phyloP scores from a whole-genome alignment of 2,797 vertebrate species.

The Petrocephalus schoutedeni region DNA sequence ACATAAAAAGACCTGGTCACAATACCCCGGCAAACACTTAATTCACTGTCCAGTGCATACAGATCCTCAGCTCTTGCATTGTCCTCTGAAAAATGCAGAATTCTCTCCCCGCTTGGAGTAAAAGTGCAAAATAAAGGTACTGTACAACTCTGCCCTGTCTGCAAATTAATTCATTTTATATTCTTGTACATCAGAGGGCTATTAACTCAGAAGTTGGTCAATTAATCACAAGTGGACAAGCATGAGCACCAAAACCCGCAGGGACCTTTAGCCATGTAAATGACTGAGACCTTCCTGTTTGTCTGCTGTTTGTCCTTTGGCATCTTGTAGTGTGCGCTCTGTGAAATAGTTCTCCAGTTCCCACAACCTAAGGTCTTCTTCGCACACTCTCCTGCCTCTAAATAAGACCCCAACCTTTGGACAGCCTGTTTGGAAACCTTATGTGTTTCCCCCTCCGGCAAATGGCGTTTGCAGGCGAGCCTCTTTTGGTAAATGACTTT shows the following conservation, averaged over 20 bases:
- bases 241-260: neutral
- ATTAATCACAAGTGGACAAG: neutral
- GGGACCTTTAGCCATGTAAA: neutral
- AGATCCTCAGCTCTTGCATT: neutral
- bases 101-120: neutral
- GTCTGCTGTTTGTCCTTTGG: neutral
- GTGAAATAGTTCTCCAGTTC: neutral
- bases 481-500: neutral
- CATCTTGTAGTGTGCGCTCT: neutral
- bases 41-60: neutral
- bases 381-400: neutral
- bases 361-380: neutral
- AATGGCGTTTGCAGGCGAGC: neutral
- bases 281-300: neutral
- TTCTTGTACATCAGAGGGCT: neutral
- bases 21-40: neutral
- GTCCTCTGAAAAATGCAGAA: neutral
- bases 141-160: neutral
- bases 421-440: neutral
- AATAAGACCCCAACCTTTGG: neutral
- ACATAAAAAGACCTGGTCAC: neutral
- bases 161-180: conserved; percentile 21
- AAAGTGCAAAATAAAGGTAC: conserved; percentile 10
- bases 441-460: neutral
- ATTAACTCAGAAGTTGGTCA: neutral